Percentiles rank a stretch among this genome's conserved stretches.
Conservation (phyloP, 2,888 invertebrate genomes). For the Eulithis testata region DNA sequence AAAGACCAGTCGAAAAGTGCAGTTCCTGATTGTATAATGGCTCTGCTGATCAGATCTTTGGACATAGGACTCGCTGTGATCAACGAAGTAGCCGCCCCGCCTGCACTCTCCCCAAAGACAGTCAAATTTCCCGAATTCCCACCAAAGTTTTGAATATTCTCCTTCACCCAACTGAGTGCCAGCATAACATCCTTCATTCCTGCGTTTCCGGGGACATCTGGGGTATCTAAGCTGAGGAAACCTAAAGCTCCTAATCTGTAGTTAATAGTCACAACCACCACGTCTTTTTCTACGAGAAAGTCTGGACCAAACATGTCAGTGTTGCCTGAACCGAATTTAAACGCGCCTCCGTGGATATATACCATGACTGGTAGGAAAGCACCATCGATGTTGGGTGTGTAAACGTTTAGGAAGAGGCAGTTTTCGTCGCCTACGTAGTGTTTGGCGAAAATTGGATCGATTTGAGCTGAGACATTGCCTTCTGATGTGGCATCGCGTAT, state of each 20-base stretch:
- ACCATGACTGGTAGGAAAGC: constrained; percentile 83
- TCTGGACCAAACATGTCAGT: constrained; percentile 77
- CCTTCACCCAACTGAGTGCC: constrained; percentile 73
- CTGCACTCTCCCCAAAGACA: constrained; percentile 73
- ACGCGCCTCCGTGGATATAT: constrained; percentile 84
- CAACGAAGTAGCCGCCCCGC: constrained; percentile 59
- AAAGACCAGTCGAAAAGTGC: constrained; percentile 54
- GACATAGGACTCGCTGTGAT: constrained; percentile 70
- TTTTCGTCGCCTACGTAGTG: constrained; percentile 85
- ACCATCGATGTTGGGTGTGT: constrained; percentile 84
- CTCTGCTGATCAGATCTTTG: constrained; percentile 68
- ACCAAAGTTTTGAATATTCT: constrained; percentile 73
- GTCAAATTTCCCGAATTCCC: constrained; percentile 75
- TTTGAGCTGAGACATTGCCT: constrained; percentile 85
- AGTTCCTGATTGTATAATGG: constrained; percentile 71
- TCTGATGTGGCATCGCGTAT: constrained; percentile 86
- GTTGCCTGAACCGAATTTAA: constrained; percentile 80
- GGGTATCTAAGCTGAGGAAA: constrained; percentile 72
- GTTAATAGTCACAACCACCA: constrained; percentile 83
- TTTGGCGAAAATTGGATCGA: constrained; percentile 69
- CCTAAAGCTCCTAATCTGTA: constrained; percentile 80
- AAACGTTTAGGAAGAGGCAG: constrained; percentile 88
- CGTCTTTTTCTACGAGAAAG: constrained; percentile 83
- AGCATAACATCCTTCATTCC: constrained; percentile 73
- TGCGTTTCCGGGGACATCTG: constrained; percentile 77